Base-by-base conservation (phyloP, 1,140 invertebrate genomes). In the Drosophila yakuba region DNA sequence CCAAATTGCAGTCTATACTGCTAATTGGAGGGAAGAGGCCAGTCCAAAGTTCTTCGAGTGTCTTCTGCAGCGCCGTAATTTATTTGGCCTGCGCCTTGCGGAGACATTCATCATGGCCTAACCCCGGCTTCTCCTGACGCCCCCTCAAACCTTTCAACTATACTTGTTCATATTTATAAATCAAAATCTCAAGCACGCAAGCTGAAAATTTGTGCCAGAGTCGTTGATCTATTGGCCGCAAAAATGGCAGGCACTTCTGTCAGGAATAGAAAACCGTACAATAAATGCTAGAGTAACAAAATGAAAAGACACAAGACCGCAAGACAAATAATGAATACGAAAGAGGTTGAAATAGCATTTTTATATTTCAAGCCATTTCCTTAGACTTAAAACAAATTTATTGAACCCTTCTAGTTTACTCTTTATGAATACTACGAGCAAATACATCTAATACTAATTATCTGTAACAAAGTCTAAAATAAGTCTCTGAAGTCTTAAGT, bases 141-240 rank as follows among this genome's bases (percentile, higher is more conserved):
- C 51, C 73, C 68, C 71, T 60, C 75, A 78, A 73, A 67, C 76
- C 76, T 85, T 82, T 80, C 68, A 80, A 72, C 64, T 57, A 79
- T 28, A 74, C 69, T 78, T 74, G 62, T 77, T 90, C 74, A 56
- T 78, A 80, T 80, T 80, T 88, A 90, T 90, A 90, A 90, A 90
- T 90, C 82, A 90, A 83, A 90, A 62, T 71, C 74, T 43, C 54
- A 57, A 86, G 78, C 88, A 90, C 88, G 88, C 88, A 69, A 90
- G 77, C 74, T 45, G 23, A 25, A 61, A 45, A 48, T 68, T 61
- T 76, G 56, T 68, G 51, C 48, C 45, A 43, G 52, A 83, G 78
- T 79, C 79, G 83, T 78, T 88, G 75, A 84, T 88, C 78, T 86
- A 88, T 86, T 68, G 44, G 62, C 52, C 41, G 54, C 56, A 51